Evolutionary conservation across 1,140 invertebrate species (phyloP).

Genomic region (Venturia canescens): DNA sequence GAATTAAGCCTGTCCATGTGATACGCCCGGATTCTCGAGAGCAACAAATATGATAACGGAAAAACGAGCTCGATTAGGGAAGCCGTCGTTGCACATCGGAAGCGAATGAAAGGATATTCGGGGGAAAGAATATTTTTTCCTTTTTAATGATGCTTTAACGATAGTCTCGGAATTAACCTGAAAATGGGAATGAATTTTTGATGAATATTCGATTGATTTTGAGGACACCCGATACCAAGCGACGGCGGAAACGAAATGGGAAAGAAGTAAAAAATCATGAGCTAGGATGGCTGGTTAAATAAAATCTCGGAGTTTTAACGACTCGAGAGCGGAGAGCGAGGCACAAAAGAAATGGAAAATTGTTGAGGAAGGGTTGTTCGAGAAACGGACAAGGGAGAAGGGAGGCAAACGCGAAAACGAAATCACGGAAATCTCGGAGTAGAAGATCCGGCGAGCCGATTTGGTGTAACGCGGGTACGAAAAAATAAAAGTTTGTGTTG

Average conservation of each 20-base stretch:
- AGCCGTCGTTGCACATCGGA: too few species aligned
- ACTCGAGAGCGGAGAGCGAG: not conserved
- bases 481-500: not conserved
- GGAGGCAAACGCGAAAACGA: not conserved
- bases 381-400: too few species aligned
- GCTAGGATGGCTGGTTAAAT: not conserved
- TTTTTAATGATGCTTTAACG: too few species aligned
- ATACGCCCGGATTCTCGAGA: constrained; percentile 5
- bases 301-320: constrained; percentile 11
- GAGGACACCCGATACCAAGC: not conserved
- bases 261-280: not conserved
- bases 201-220: too few species aligned
- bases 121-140: too few species aligned
- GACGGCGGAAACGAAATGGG: not conserved
- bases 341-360: not conserved
- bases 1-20: constrained; percentile 32
- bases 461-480: not conserved
- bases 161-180: too few species aligned
- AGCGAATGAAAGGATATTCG: too few species aligned
- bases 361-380: too few species aligned
- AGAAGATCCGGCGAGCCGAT: not conserved
- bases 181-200: too few species aligned
- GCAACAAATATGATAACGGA: not conserved
- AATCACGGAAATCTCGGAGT: constrained; percentile 13
- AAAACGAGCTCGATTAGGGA: not conserved